These are phyloP conservation scores for Erethizon dorsatum DNA, from an alignment of 2,797 vertebrate genomes.

Conservation along the genomic window DNA sequence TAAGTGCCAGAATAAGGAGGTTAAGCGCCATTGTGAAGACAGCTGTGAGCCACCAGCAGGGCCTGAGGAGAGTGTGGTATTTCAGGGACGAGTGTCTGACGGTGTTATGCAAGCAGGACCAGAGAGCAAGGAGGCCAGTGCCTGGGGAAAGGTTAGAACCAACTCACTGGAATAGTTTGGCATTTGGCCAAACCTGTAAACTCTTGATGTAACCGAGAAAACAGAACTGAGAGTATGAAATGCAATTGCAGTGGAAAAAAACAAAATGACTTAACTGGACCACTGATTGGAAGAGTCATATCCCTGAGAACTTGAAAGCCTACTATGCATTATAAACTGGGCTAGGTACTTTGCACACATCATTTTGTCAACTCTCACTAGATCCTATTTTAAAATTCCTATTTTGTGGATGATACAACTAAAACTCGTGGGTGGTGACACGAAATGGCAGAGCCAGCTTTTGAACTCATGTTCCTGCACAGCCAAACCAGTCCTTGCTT, in stretches of 20 bases:
- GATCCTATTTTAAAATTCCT: background rate
- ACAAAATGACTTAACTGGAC: background rate
- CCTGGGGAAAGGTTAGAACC: background rate
- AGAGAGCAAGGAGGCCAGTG: background rate
- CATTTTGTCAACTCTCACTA: background rate
- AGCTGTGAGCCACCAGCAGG: background rate
- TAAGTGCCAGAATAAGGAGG: background rate
- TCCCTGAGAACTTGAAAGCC: background rate
- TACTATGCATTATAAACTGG: background rate
- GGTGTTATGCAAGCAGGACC: background rate
- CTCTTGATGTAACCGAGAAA: background rate
- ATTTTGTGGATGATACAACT: background rate
- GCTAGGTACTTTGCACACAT: background rate
- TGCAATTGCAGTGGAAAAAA: background rate
- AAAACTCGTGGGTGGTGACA: background rate
- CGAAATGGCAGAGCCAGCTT: background rate
- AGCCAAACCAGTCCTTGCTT: background rate
- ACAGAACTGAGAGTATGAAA: background rate
- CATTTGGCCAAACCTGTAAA: background rate
- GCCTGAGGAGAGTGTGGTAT: background rate
- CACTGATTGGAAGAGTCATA: background rate
- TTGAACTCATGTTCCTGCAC: background rate
- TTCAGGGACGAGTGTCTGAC: background rate
- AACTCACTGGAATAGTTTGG: accelerated
- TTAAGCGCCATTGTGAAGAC: background rate